Base-by-base conservation (phyloP, 1,140 invertebrate species). In the Bombus turneri region DNA sequence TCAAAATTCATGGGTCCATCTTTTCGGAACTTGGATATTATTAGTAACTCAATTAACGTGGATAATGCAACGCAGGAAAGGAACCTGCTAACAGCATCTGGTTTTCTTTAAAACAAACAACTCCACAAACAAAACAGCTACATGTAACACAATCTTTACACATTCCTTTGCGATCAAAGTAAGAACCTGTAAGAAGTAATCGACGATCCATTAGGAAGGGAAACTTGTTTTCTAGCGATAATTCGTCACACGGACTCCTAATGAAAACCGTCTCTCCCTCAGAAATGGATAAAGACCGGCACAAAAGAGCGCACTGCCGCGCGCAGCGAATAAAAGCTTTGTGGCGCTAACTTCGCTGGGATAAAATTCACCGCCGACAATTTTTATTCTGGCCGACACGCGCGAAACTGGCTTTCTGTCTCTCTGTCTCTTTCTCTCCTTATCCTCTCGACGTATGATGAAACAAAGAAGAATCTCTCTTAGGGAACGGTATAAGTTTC, bases 391-490 rank as follows among this genome's bases (percentile, higher is more conserved):
- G 39, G 9, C 28, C 77, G 77, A 85, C 76, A 80, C 76, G 64
- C 83, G 53, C 31, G 68, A 72, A 85, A 80, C 77, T 72, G 75
- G 53, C 82, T 71, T 68, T 47, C 47, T 18, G 0, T 18, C 47
- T n/a, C 68, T 43, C 37, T 12, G 10, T 25, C 74, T 47, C 76
- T 25, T 62, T 79, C 34, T n/a, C 53, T n/a, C 59, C 10, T 28
- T 53, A 25, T 37, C 43, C 74, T 47, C 74, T 83, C 53, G 28
- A 68, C 62, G 64, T 53, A 57, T 71, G 79, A 88, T 79, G 79
- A 86, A 78, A 86, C 87, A 88, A 88, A 88, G 83, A 83, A 82
- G 72, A 59, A 88, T 85, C 87, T 89, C 82, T 59, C 72, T 31
- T 28, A 62, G 83, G 74, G 53, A 86, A 86, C 83, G 53, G 39